Conservation (phyloP, 2,113 vertebrate species). For the Lycaon pictus region DNA sequence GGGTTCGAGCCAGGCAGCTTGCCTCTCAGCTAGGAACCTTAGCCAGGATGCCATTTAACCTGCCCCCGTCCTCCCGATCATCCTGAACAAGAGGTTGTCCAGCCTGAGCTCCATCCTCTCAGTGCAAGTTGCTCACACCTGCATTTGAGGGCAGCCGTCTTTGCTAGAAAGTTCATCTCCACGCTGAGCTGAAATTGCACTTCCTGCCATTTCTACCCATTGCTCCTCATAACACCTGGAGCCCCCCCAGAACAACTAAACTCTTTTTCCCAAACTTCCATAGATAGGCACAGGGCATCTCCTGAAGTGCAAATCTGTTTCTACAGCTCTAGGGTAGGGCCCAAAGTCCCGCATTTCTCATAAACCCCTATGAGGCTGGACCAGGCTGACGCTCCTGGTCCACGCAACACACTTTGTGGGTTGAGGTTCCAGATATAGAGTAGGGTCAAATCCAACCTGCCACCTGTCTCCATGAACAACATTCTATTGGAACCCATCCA, state of each 20-base stretch:
- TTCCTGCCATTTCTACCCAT: not conserved
- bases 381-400: too few relatives aligned
- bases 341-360: not conserved
- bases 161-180: not conserved
- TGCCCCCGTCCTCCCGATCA: fast-evolving
- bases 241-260: not conserved
- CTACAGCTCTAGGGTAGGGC: not conserved
- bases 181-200: not conserved
- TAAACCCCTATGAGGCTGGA: not conserved
- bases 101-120: too few relatives aligned
- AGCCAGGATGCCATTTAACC: not conserved
- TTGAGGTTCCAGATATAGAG: not conserved
- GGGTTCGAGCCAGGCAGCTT: not conserved
- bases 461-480: not conserved
- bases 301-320: not conserved
- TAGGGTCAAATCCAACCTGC: not conserved
- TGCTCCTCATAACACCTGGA: not conserved
- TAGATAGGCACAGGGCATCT: not conserved
- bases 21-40: not conserved
- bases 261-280: not conserved
- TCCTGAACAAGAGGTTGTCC: not conserved
- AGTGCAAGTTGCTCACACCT: fast-evolving
- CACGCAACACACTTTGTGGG: not conserved
- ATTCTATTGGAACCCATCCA: not conserved
- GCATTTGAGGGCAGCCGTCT: not conserved